Base-by-base conservation (phyloP, 1,140 invertebrate species). In the Battus philenor region DNA sequence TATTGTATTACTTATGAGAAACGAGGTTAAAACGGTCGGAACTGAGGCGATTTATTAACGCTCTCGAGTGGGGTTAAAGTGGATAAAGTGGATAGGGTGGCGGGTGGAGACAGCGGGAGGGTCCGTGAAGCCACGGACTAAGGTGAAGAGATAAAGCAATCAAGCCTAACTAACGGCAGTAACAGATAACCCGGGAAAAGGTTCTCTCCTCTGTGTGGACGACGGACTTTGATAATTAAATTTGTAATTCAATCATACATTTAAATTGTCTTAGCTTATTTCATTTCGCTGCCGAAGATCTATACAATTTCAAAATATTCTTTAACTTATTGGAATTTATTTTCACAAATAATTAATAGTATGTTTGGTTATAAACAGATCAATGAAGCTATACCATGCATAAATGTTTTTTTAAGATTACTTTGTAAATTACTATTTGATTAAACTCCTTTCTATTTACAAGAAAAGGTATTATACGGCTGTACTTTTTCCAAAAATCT, bases 91-190 rank as follows among this genome's bases (percentile, higher is more conserved):
- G 36, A 34, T 34, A 20, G 20, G 20, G 32, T 20, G 32, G 16
- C 27, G 16, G 16, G 36, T 8, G 36, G 13, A 20, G 34, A 7
- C 0, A n/a, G 17, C 11, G 18, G 17, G 18, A 9, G 5, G 36
- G 36, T 10, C 22, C 13, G 36, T 16, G 24, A 34, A 34, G 16
- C 32, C 15, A 17, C 20, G 22, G 8, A 26, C 20, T 17, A 26
- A 41, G 36, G 24, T 41, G 36, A 41, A 41, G 36, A 41, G 12
- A 26, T 41, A 41, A 41, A 27, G 36, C 36, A 41, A 41, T 41
- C 27, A 12, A 22, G 24, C 12, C 24, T 41, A 41, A 41, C 36
- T 41, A 13, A 41, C 36, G 36, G 22, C 13, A 24, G 24, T 39
- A 16, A 41, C 8, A 8, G 36, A 24, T 38, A 22, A 20, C 34